Percentiles rank a stretch among this genome's conserved stretches.
Conservation (phyloP, 2,888 invertebrate species). For the Camptogramma bilineatum region DNA sequence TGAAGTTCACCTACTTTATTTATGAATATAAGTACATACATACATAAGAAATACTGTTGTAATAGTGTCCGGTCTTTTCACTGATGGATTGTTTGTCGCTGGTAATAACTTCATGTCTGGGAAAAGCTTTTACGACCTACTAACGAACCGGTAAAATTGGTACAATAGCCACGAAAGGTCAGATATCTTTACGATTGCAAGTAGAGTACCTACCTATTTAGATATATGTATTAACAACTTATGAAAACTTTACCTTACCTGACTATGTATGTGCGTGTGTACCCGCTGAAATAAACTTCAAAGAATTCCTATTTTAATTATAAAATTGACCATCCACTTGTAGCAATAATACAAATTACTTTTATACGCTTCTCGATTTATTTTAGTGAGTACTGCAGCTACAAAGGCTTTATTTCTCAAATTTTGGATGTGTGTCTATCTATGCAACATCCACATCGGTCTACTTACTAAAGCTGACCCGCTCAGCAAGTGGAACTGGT, state of each 20-base stretch:
- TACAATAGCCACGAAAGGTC: conserved; percentile 19
- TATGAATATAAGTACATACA: not conserved
- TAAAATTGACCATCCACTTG: too few relatives aligned
- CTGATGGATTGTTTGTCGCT: conserved; percentile 14
- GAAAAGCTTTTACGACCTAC: conserved; percentile 26
- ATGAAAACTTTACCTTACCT: too few relatives aligned
- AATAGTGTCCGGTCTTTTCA: conserved; percentile 13
- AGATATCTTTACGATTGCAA: conserved; percentile 18
- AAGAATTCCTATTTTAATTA: too few relatives aligned
- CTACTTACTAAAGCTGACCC: conserved; percentile 64
- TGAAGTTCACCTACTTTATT: conserved; percentile 4
- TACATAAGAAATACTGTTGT: conserved; percentile 8
- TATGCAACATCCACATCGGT: conserved; percentile 58
- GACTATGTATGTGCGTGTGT: too few relatives aligned
- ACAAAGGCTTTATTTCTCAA: too few relatives aligned
- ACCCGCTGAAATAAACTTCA: too few relatives aligned
- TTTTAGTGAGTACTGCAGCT: too few relatives aligned
- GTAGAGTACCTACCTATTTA: not conserved
- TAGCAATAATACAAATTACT: too few relatives aligned
- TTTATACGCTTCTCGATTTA: too few relatives aligned
- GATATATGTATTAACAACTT: conserved; percentile 9
- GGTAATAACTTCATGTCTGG: conserved; percentile 17
- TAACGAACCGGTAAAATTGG: conserved; percentile 23
- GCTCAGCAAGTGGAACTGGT: conserved; percentile 68
- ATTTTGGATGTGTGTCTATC: not conserved